Conservation (phyloP, 2,797 vertebrate genomes). For the Phrynocephalus forsythii region DNA sequence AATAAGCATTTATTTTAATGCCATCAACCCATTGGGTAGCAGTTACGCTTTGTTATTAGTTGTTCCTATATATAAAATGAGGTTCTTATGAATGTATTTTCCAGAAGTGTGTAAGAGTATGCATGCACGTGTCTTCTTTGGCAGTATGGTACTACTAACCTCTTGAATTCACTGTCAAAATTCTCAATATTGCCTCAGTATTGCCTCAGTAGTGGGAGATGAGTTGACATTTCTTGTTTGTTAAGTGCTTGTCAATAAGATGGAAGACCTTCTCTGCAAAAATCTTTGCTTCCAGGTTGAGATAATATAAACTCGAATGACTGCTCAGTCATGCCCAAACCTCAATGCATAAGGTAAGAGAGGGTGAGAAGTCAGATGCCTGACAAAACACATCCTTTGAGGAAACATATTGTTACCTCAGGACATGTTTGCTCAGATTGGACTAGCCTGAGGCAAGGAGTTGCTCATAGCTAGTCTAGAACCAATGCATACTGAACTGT, state of each 20-base stretch:
- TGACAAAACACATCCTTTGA: slow-evolving; percentile 34
- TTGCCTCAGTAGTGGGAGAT: slow-evolving; percentile 2
- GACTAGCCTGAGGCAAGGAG: slow-evolving; percentile 18
- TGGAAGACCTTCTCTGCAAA: neutral
- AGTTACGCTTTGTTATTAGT: neutral
- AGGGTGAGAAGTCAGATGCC: neutral
- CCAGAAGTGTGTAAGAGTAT: slow-evolving; percentile 7
- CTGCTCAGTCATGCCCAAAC: neutral
- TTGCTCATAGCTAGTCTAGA: slow-evolving; percentile 19
- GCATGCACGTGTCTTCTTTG: neutral
- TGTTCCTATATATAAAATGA: neutral
- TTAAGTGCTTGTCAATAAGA: slow-evolving; percentile 9
- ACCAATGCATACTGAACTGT: neutral
- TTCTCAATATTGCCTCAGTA: neutral
- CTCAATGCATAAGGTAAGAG: neutral
- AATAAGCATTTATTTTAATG: neutral
- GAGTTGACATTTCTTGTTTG: neutral
- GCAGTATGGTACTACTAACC: neutral
- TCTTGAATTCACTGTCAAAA: slow-evolving; percentile 11
- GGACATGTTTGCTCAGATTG: slow-evolving; percentile 22
- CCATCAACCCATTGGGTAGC: neutral
- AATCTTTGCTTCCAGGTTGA: slow-evolving; percentile 24
- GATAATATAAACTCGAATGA: slow-evolving; percentile 18
- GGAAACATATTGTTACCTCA: slow-evolving; percentile 15
- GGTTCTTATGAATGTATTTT: neutral